A percentile compares a stretch with the other conserved stretches of the same genome.
These are phyloP conservation scores for Dicyrtoma fusca DNA, from an alignment of 2,888 invertebrate genomes.

Conservation along the genomic window DNA sequence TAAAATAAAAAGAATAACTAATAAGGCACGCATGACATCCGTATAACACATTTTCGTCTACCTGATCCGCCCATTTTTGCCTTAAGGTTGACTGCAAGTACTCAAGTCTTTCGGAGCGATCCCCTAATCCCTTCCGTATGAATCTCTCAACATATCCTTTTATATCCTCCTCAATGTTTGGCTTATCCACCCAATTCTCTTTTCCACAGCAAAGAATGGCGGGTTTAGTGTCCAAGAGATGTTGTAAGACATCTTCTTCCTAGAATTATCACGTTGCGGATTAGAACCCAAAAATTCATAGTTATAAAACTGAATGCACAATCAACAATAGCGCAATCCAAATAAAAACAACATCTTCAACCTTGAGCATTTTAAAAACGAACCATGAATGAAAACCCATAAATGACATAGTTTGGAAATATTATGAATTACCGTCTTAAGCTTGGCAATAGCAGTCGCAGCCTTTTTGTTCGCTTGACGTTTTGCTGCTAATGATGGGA, in stretches of 20 bases:
- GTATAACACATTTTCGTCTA: background rate
- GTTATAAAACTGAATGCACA: too few species aligned
- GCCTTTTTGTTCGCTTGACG: constrained; percentile 19
- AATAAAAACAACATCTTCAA: too few species aligned
- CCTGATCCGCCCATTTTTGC: constrained; percentile 41
- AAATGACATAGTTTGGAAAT: too few species aligned
- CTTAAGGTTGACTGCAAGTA: constrained; percentile 39
- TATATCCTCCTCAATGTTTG: constrained; percentile 33
- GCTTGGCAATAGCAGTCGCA: constrained; percentile 11
- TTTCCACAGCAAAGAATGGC: constrained; percentile 37
- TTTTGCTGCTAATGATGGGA: constrained; percentile 25
- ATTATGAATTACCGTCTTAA: constrained; percentile 40
- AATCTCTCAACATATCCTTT: constrained; percentile 42
- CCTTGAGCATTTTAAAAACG: too few species aligned
- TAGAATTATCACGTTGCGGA: too few species aligned
- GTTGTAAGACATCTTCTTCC: constrained; percentile 38
- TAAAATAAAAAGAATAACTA: background rate
- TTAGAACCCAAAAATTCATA: too few species aligned
- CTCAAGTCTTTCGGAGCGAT: constrained; percentile 41
- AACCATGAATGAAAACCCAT: too few species aligned
- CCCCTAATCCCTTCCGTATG: constrained; percentile 45
- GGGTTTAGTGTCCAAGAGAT: constrained; percentile 38
- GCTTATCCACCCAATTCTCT: constrained; percentile 36
- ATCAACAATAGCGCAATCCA: too few species aligned
- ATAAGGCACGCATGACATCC: background rate